Percentiles rank a stretch among this genome's conserved stretches.
Conservation (phyloP, 2,888 invertebrate species). For the Elmis aenea region DNA sequence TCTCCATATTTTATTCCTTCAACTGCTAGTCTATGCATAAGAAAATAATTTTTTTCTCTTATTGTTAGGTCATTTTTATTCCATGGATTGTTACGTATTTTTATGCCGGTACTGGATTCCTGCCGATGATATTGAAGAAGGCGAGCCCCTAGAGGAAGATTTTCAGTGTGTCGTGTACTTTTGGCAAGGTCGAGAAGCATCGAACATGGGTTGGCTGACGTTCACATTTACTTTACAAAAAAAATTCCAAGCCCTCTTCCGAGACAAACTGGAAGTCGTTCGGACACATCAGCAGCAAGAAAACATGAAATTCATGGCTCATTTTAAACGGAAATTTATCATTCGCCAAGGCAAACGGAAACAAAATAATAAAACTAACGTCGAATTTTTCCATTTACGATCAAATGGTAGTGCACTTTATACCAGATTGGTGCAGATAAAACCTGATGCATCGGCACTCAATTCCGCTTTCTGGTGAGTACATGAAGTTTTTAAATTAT, state of each 20-base stretch:
- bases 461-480: constrained; percentile 93
- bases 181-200: constrained; percentile 97
- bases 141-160: constrained; percentile 53
- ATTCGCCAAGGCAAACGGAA: constrained; percentile 83
- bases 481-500: no score
- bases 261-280: constrained; percentile 89
- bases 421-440: constrained; percentile 86
- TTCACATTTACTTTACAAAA: constrained; percentile 96
- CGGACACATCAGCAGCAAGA: constrained; percentile 98
- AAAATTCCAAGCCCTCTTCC: constrained; percentile 83
- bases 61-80: constrained; percentile 72
- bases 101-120: constrained; percentile 91
- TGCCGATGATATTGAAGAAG: constrained; percentile 53
- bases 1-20: background rate
- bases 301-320: constrained; percentile 96
- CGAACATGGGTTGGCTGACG: constrained; percentile 99
- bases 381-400: constrained; percentile 91
- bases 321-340: constrained; percentile 91
- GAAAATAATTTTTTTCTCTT: constrained; percentile 1
- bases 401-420: constrained; percentile 94
- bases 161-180: constrained; percentile 98
- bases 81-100: constrained; percentile 96
- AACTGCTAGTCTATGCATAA: background rate
- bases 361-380: constrained; percentile 50
- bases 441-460: constrained; percentile 75